These are phyloP conservation scores for Cepaea nemoralis DNA, from an alignment of 1,140 invertebrate species.

Conservation along the genomic window DNA sequence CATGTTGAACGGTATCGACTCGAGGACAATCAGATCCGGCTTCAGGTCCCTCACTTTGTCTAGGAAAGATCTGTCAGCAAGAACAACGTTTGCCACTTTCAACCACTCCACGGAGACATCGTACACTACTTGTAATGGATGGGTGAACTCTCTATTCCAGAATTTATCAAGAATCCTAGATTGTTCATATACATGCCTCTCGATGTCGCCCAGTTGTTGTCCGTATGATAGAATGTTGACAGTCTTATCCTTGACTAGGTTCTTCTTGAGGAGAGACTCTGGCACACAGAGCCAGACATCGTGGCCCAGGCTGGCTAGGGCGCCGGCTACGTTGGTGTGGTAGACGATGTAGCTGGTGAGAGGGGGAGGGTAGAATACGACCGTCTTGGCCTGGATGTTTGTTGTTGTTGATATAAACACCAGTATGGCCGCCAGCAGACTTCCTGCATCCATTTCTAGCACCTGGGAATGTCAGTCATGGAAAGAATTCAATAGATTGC, in stretches of 20 bases:
- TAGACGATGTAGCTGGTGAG: neutral
- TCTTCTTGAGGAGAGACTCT: neutral
- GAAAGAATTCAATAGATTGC: too few relatives aligned
- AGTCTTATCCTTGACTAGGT: conserved; percentile 1
- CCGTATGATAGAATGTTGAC: conserved; percentile 32
- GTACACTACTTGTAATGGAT: neutral
- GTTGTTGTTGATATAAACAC: too few relatives aligned
- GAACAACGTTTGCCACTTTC: neutral
- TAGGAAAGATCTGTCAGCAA: conserved; percentile 13
- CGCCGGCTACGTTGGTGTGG: conserved; percentile 31
- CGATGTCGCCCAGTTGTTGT: neutral
- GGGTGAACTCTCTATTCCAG: conserved; percentile 1
- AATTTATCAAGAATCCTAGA: conserved; percentile 13
- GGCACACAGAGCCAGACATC: conserved; percentile 37
- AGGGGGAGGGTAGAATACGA: too few relatives aligned
- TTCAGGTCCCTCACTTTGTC: neutral
- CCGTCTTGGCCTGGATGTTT: too few relatives aligned
- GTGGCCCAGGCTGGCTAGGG: conserved; percentile 19
- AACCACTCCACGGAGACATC: neutral
- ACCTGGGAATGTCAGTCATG: too few relatives aligned
- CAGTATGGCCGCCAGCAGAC: too few relatives aligned
- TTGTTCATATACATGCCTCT: conserved; percentile 2
- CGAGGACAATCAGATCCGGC: conserved; percentile 40
- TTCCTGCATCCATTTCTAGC: too few relatives aligned
- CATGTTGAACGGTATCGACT: conserved; percentile 14